Conservation (phyloP, 2,888 invertebrate species). For the Globia sparganii region DNA sequence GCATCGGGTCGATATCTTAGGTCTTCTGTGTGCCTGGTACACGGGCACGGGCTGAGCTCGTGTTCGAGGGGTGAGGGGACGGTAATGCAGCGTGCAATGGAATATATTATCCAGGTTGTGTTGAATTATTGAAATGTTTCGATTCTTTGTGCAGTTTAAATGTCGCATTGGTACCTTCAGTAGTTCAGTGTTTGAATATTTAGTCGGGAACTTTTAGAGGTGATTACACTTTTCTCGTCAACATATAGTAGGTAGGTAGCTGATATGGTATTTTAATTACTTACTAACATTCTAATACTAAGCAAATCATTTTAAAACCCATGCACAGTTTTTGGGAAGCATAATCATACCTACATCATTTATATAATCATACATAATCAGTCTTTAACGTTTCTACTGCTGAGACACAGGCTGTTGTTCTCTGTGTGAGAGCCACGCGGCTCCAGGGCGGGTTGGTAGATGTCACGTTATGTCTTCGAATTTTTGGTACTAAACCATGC, state of each 20-base stretch:
- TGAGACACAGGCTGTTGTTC: not conserved
- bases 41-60: conserved; percentile 2
- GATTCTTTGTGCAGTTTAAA: not conserved
- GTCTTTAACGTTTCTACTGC: not conserved
- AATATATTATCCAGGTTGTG: not conserved
- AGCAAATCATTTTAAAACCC: not conserved
- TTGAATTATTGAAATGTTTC: conserved; percentile 11
- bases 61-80: not conserved
- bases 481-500: not conserved
- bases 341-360: too few relatives aligned
- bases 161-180: not conserved
- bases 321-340: not conserved
- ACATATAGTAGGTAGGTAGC: not conserved
- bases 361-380: not conserved
- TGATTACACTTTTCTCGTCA: not conserved
- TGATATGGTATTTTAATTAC: not conserved
- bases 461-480: not conserved
- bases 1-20: conserved; percentile 19
- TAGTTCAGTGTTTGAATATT: not conserved
- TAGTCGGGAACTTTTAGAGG: not conserved
- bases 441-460: not conserved
- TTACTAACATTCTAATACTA: not conserved
- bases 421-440: not conserved
- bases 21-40: conserved; percentile 29
- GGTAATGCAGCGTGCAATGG: not conserved